Percentiles rank a stretch among this genome's conserved stretches.
phyloP scores from a whole-genome alignment of 2,888 invertebrate species.

The Machimus atricapillus region DNA sequence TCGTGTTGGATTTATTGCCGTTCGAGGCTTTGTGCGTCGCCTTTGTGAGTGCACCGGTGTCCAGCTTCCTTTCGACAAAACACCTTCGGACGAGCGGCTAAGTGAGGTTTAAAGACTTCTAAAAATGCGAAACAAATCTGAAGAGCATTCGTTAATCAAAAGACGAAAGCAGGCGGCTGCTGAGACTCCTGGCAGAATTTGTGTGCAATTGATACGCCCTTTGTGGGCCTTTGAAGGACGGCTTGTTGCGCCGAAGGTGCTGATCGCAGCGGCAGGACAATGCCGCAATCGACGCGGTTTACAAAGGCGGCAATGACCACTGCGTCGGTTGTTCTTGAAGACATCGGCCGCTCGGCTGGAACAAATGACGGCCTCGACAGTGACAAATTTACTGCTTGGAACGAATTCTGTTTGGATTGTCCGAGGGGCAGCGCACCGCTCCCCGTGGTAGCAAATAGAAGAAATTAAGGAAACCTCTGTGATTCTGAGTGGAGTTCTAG shows the following conservation, averaged over 20 bases:
- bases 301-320: not conserved
- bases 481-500: not conserved
- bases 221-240: not conserved
- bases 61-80: not conserved
- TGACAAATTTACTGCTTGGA: not conserved
- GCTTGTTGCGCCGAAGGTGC: not conserved
- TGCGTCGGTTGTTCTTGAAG: not conserved
- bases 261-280: not conserved
- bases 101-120: not conserved
- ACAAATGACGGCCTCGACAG: not conserved
- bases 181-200: not conserved
- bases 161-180: not conserved
- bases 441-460: not conserved
- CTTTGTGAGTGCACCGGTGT: not conserved
- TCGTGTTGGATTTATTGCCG: conserved; percentile 4
- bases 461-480: not conserved
- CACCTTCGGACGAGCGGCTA: not conserved
- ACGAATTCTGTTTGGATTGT: not conserved
- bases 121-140: conserved; percentile 1
- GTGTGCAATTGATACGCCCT: not conserved
- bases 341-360: not conserved
- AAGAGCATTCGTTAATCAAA: conserved; percentile 7
- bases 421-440: not conserved
- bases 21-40: not conserved
- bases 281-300: not conserved